Percentiles rank a stretch among this genome's conserved stretches.
phyloP scores from a whole-genome alignment of 2,113 vertebrate genomes.

The Mirza zaza region DNA sequence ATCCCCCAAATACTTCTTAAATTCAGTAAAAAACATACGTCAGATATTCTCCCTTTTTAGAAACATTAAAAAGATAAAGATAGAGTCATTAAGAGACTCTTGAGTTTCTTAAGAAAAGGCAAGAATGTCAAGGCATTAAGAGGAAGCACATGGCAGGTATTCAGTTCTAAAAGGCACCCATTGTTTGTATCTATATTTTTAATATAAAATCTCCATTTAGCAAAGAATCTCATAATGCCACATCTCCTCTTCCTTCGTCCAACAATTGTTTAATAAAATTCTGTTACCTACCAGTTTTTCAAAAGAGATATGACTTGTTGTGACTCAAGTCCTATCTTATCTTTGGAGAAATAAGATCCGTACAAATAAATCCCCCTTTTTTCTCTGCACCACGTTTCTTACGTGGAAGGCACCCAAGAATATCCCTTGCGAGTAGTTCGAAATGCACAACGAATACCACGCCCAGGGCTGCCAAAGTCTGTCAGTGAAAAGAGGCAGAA shows the following conservation, averaged over 20 bases:
- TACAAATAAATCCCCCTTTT: neutral
- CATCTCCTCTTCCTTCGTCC: neutral
- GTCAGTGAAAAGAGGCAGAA: neutral
- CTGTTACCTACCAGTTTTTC: constrained; percentile 21
- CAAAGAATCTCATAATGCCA: neutral
- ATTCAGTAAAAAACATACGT: constrained; percentile 1
- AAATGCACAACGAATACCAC: neutral
- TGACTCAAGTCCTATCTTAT: neutral
- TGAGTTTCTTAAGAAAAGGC: neutral
- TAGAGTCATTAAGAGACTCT: neutral
- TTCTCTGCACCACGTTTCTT: neutral
- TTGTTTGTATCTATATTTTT: neutral
- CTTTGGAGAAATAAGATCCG: constrained; percentile 23
- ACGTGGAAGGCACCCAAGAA: neutral
- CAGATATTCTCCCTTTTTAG: neutral
- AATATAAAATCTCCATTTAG: neutral
- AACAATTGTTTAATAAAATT: neutral
- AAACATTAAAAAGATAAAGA: neutral
- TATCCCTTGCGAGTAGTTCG: neutral
- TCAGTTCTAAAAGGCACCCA: neutral
- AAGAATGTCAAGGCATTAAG: neutral
- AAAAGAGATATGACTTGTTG: neutral
- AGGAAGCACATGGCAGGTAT: neutral
- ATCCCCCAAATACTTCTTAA: neutral
- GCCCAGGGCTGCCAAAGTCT: constrained; percentile 1